A percentile compares a stretch with the other conserved stretches of the same genome.
These are phyloP conservation scores for Amblyopsis rosae DNA, from an alignment of 2,113 vertebrate species.

Conservation along the genomic window DNA sequence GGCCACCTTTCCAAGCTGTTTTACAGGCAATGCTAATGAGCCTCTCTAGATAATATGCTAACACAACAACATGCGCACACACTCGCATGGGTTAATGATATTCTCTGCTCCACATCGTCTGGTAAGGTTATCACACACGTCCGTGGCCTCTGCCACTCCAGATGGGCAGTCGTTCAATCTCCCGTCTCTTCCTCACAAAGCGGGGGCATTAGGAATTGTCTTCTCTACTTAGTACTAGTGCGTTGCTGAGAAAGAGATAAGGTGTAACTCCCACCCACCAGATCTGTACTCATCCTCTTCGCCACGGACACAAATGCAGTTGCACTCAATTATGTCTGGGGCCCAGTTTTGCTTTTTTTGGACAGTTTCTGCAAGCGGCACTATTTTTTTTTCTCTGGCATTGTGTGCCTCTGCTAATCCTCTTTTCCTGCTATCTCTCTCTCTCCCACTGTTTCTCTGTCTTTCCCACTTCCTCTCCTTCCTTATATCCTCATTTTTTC, in stretches of 20 bases:
- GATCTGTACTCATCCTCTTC: conserved; percentile 41
- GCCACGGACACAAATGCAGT: conserved; percentile 56
- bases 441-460: conserved; percentile 41
- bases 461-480: conserved; percentile 36
- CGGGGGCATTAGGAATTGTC: conserved; percentile 32
- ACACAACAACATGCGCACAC: not conserved
- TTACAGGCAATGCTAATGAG: conserved; percentile 53
- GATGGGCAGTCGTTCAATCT: too few species aligned
- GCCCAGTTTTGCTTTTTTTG: conserved; percentile 50
- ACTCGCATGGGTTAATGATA: not conserved
- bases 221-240: conserved; percentile 39
- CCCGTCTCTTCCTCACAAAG: not conserved
- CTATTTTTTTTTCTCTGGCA: conserved; percentile 50
- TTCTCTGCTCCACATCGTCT: not conserved
- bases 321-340: conserved; percentile 63
- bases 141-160: conserved; percentile 4
- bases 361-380: conserved; percentile 50
- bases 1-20: conserved; percentile 65
- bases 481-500: conserved; percentile 44
- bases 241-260: conserved; percentile 16
- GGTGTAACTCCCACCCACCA: conserved; percentile 53
- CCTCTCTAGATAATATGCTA: conserved; percentile 11
- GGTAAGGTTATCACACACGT: conserved; percentile 49
- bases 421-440: conserved; percentile 58
- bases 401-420: conserved; percentile 65